A percentile compares a stretch with the other conserved stretches of the same genome.
These are phyloP conservation scores for Mobula hypostoma DNA, from an alignment of 2,113 vertebrate species.

Conservation along the genomic window DNA sequence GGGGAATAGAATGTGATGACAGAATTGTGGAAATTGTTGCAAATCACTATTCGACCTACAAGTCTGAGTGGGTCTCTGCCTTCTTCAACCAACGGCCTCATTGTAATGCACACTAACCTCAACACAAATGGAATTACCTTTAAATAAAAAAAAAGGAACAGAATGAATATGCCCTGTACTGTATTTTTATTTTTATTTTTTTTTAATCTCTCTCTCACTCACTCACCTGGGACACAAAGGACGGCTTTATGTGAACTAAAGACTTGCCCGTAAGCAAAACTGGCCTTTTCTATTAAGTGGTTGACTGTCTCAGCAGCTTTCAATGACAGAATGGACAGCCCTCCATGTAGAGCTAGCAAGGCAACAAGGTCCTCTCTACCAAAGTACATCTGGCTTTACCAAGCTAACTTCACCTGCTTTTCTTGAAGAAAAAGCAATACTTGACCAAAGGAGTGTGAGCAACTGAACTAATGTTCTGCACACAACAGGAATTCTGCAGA, in stretches of 20 bases:
- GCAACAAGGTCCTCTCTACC: not conserved
- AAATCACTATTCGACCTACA: not conserved
- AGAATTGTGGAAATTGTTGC: not conserved
- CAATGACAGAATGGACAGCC: not conserved
- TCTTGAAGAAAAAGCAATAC: not conserved
- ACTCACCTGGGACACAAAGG: not conserved
- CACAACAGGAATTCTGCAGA: too few relatives aligned
- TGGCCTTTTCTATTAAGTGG: not conserved
- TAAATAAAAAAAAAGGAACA: not conserved
- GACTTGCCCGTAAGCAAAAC: not conserved
- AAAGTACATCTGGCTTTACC: not conserved
- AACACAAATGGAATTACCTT: not conserved
- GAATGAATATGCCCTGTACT: not conserved
- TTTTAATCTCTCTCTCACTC: too few relatives aligned
- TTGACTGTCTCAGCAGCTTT: not conserved
- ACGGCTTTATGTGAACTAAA: not conserved
- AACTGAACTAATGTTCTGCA: not conserved
- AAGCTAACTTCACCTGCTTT: not conserved
- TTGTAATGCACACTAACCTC: not conserved
- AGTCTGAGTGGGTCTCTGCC: not conserved
- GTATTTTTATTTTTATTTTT: not conserved
- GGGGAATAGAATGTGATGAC: not conserved
- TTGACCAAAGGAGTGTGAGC: not conserved
- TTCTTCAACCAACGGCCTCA: not conserved
- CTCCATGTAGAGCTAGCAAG: not conserved